Percentiles rank a stretch among this genome's conserved stretches.
Conservation (phyloP, 2,888 invertebrate genomes). For the Eupsilia transversa region DNA sequence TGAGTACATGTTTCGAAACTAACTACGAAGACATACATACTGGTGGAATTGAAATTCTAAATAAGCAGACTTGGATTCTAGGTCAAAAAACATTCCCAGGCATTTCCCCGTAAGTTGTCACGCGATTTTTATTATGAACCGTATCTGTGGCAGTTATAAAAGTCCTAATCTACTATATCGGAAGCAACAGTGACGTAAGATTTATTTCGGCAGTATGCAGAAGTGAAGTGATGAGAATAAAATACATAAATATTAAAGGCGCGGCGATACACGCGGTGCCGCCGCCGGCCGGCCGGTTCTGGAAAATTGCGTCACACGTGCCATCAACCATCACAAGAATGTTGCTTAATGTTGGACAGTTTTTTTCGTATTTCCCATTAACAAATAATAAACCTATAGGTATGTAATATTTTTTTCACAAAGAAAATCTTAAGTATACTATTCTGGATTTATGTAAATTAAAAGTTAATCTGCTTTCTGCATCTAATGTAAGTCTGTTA, state of each 20-base stretch:
- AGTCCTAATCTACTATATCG: conserved; percentile 51
- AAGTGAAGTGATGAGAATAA: conserved; percentile 67
- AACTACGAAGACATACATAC: conserved; percentile 3
- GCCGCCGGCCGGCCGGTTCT: conserved; percentile 68
- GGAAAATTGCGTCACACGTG: conserved; percentile 69
- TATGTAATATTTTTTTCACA: not conserved
- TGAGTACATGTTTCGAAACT: conserved; percentile 1
- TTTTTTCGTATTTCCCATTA: conserved; percentile 11
- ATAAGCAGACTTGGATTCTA: conserved; percentile 23
- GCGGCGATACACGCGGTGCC: conserved; percentile 64
- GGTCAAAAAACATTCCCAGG: conserved; percentile 23
- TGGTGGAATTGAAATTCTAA: conserved; percentile 4
- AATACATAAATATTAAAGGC: conserved; percentile 69
- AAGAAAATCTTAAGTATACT: not conserved
- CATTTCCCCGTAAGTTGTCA: conserved; percentile 21
- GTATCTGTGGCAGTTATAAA: conserved; percentile 47
- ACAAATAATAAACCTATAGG: not conserved
- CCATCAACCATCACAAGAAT: conserved; percentile 54
- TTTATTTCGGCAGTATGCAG: conserved; percentile 76
- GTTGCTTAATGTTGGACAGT: conserved; percentile 24
- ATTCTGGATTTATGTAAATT: not conserved
- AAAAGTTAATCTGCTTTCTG: not conserved
- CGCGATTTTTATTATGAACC: conserved; percentile 38
- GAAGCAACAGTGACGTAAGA: conserved; percentile 74
- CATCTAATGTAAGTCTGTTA: not conserved